Conservation (phyloP, 1,140 invertebrate species). For the Polypedilum vanderplanki region DNA sequence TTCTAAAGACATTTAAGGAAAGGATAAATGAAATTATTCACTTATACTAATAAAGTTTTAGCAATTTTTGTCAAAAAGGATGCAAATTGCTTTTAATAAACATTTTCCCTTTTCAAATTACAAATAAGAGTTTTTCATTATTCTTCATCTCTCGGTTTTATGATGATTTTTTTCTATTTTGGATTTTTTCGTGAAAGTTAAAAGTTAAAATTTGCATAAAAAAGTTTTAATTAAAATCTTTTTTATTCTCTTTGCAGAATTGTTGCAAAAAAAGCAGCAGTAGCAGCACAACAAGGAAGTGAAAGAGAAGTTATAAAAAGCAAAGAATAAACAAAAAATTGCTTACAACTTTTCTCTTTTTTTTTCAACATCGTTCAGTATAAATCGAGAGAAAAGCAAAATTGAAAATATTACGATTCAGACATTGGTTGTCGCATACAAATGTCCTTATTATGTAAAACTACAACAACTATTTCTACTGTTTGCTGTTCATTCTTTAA, state of each 20-base stretch:
- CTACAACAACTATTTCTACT: not conserved
- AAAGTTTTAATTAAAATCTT: constrained; percentile 26
- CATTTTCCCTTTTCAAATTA: not conserved
- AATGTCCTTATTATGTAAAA: constrained; percentile 20
- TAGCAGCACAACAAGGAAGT: not conserved
- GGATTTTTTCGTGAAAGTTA: not conserved
- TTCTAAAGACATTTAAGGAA: too few relatives aligned
- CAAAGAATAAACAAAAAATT: not conserved
- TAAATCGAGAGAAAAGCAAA: not conserved
- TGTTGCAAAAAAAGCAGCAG: not conserved
- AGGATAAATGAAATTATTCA: not conserved
- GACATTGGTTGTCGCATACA: not conserved
- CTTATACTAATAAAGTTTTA: constrained; percentile 1
- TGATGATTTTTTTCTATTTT: too few relatives aligned
- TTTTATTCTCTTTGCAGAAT: constrained; percentile 7
- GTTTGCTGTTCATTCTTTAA: not conserved
- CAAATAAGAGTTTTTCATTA: not conserved
- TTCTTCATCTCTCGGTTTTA: not conserved
- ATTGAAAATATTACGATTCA: constrained; percentile 20
- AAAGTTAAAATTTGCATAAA: constrained; percentile 1
- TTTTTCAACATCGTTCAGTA: not conserved
- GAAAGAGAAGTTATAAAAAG: not conserved
- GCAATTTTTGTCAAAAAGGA: not conserved
- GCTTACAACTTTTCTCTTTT: not conserved
- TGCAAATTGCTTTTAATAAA: constrained; percentile 10